phyloP scores from a whole-genome alignment of 35 echinoderm and acorn worm species.

The Patiria miniata region DNA sequence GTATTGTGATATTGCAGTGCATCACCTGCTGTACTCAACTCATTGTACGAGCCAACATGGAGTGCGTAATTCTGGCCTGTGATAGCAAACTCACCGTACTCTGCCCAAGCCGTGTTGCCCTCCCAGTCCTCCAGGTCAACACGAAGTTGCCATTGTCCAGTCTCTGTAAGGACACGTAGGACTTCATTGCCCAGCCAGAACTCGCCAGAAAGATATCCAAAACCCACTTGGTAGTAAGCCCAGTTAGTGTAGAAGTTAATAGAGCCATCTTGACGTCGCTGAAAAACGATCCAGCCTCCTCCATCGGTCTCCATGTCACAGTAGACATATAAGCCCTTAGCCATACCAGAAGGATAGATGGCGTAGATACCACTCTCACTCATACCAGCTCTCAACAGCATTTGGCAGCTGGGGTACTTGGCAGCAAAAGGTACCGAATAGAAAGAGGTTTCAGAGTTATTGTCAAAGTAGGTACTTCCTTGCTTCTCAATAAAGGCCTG shows the following conservation, averaged over 20 bases:
- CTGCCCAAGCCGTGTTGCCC: neutral
- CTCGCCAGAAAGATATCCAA: constrained; percentile 31
- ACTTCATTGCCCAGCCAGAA: constrained; percentile 50
- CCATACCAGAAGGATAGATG: constrained; percentile 1
- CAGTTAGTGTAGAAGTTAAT: constrained; percentile 38
- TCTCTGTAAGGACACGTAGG: constrained; percentile 10
- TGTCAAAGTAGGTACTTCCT: neutral
- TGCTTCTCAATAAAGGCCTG: neutral
- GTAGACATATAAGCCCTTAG: constrained; percentile 4
- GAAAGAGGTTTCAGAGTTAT: neutral
- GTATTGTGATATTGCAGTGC: constrained; percentile 28
- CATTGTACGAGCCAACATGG: neutral
- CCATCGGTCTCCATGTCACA: constrained; percentile 46
- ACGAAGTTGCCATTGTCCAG: constrained; percentile 9
- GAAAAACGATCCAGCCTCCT: constrained; percentile 50
- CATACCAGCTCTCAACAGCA: neutral
- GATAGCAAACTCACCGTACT: constrained; percentile 19
- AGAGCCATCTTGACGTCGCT: constrained; percentile 47
- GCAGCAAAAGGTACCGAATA: neutral
- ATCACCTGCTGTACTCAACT: constrained; percentile 26
- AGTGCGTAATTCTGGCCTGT: neutral
- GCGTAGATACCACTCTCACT: neutral
- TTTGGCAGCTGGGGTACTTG: neutral
- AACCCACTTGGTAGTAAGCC: constrained; percentile 37
- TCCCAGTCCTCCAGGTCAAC: constrained; percentile 33